Evolutionary conservation across 2,113 vertebrate species (phyloP), one percentile per base, ranked within the genome.

Genomic region (Rissa tridactyla): DNA sequence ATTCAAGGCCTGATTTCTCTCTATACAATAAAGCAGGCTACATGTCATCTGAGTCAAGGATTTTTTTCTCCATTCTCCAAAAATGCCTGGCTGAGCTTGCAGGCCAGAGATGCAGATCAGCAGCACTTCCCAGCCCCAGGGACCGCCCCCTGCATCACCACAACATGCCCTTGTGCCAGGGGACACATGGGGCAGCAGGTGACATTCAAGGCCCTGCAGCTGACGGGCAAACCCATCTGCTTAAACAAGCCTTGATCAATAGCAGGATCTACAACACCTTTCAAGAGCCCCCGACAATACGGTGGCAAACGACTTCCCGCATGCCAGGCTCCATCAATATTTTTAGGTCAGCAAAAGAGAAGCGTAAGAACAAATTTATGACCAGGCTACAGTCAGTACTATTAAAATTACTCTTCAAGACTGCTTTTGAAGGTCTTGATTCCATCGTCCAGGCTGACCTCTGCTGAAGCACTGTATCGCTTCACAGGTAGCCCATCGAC

Each of bases 141-240:
- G 20, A 15, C 66, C 75, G 40, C 13, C 84, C 81, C 5, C 1
- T 0, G 1, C 10, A 1, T 70, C 60, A 15, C 49, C 11, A 1
- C 6, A 27, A 18, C 20, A 5, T 12, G 22, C 19, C 32, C 61
- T 61, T 70, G 40, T 29, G 10, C 68, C 34, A 52, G 30, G 30
- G 52, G 25, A 36, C 11, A 44, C 42, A 4, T 1, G 21, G 49
- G 27, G 29, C 54, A 75, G 27, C 32, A 49, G 25, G 22, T 34
- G 65, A 75, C 9, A 5, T 32, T 47, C 26, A 36, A 46, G 61
- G 38, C 4, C 7, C 29, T 42, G 25, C 46, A 85, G 40, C 26
- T 9, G 2, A 25, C 15, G 34, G 36, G 30, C 13, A 90, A 94
- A 83, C 4, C 15, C 81, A n/a, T 19, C 32, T 32, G 32, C 32